Conservation (phyloP, 2,797 vertebrate genomes). For the Sternarchorhynchus goeldii region DNA sequence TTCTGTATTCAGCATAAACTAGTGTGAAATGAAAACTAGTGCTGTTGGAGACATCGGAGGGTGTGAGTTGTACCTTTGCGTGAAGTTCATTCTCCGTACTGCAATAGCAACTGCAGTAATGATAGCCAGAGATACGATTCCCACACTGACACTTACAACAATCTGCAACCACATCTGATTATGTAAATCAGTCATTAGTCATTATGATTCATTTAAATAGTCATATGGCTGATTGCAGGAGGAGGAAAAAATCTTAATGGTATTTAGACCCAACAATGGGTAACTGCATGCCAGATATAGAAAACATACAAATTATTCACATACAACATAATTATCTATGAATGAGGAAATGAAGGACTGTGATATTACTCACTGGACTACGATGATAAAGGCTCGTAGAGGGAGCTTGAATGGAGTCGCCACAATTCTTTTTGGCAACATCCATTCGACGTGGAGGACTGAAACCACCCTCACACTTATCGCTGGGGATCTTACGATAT, state of each 20-base stretch:
- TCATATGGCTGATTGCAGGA: background rate
- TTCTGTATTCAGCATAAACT: too few species aligned
- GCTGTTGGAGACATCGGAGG: background rate
- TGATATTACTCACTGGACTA: slow-evolving; percentile 64
- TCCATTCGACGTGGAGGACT: slow-evolving; percentile 58
- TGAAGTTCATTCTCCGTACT: slow-evolving; percentile 65
- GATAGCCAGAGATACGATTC: slow-evolving; percentile 62
- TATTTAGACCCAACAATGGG: background rate
- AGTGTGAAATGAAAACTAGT: too few species aligned
- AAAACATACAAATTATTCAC: background rate
- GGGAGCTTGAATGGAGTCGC: slow-evolving; percentile 57
- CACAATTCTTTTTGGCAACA: slow-evolving; percentile 67
- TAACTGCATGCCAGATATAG: background rate
- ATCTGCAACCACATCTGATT: slow-evolving; percentile 70
- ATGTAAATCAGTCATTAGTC: slow-evolving; percentile 59
- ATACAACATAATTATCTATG: background rate
- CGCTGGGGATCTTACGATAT: slow-evolving; percentile 78
- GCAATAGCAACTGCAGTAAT: slow-evolving; percentile 61
- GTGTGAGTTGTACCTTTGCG: slow-evolving; percentile 63
- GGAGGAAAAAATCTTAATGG: too few species aligned
- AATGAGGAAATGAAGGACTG: background rate
- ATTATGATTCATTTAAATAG: background rate
- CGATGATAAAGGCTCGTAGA: slow-evolving; percentile 59
- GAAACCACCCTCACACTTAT: slow-evolving; percentile 78
- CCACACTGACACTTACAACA: slow-evolving; percentile 68